Conservation (phyloP, 37 sponge, comb jelly and placozoan genomes). For the Lycopodina hypogea region DNA sequence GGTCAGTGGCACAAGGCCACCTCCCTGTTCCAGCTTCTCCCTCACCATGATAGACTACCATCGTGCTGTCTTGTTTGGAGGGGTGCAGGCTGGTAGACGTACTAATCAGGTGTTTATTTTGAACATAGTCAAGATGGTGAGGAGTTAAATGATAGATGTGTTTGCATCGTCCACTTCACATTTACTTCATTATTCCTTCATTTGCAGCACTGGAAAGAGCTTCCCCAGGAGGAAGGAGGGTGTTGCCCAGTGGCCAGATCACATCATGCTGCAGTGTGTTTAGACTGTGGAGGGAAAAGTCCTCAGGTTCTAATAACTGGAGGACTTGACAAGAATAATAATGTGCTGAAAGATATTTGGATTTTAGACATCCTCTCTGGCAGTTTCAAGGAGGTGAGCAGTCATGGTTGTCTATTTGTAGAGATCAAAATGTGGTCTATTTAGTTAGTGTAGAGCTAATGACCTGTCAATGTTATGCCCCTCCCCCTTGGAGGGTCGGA, state of each 20-base stretch:
- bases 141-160: not conserved
- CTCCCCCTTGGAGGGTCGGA: too few species aligned
- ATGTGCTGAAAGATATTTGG: conserved; percentile 45
- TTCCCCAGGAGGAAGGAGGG: too few species aligned
- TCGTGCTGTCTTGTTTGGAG: conserved; percentile 58
- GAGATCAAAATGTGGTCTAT: too few species aligned
- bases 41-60: conserved; percentile 40
- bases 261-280: conserved; percentile 24
- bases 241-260: conserved; percentile 25
- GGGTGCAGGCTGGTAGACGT: conserved; percentile 26
- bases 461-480: too few species aligned
- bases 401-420: not conserved
- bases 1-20: too few species aligned
- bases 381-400: conserved; percentile 45
- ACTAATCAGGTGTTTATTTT: conserved; percentile 52
- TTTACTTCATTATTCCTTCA: too few species aligned
- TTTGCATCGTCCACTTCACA: too few species aligned
- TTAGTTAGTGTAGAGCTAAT: too few species aligned
- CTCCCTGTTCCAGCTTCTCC: conserved; percentile 32
- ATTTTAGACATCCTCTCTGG: conserved; percentile 23
- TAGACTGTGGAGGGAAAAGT: conserved; percentile 4
- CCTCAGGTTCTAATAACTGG: conserved; percentile 45
- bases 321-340: conserved; percentile 33
- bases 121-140: conserved; percentile 33
- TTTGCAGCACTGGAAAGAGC: conserved; percentile 35